phyloP scores from a whole-genome alignment of 2,797 vertebrate genomes.

The Limnodromus scolopaceus region DNA sequence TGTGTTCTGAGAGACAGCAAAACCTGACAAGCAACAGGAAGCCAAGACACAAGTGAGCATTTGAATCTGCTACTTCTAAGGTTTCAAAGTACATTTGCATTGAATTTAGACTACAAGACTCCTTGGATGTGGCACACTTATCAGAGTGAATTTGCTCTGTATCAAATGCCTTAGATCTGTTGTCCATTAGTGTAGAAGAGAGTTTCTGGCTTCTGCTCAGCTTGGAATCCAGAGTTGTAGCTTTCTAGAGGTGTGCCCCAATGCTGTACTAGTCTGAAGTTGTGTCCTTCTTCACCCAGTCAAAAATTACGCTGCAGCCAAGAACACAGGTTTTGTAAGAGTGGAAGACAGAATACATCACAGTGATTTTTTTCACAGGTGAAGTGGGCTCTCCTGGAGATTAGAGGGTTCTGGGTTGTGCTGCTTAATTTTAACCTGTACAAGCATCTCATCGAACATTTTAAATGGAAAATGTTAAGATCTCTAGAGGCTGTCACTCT shows the following conservation, averaged over 20 bases:
- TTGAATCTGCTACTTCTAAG: background rate
- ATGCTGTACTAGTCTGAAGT: background rate
- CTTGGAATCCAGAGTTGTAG: background rate
- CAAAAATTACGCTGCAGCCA: background rate
- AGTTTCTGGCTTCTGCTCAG: background rate
- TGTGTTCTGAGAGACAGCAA: background rate
- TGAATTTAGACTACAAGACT: background rate
- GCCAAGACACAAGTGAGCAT: background rate
- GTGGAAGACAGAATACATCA: background rate
- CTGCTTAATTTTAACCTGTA: background rate
- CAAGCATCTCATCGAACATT: background rate
- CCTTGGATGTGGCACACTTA: background rate
- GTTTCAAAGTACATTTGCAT: background rate
- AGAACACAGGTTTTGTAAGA: background rate
- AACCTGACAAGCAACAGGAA: background rate
- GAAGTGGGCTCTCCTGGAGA: background rate
- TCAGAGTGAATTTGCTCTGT: background rate
- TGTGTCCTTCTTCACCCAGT: background rate
- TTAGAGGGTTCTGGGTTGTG: background rate
- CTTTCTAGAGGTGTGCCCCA: background rate
- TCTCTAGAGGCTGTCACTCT: background rate
- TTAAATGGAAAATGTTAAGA: background rate
- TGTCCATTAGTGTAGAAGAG: background rate
- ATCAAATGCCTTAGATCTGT: background rate
- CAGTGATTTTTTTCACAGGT: background rate